phyloP scores from a whole-genome alignment of 2,113 vertebrate genomes.

The Neogale vison region DNA sequence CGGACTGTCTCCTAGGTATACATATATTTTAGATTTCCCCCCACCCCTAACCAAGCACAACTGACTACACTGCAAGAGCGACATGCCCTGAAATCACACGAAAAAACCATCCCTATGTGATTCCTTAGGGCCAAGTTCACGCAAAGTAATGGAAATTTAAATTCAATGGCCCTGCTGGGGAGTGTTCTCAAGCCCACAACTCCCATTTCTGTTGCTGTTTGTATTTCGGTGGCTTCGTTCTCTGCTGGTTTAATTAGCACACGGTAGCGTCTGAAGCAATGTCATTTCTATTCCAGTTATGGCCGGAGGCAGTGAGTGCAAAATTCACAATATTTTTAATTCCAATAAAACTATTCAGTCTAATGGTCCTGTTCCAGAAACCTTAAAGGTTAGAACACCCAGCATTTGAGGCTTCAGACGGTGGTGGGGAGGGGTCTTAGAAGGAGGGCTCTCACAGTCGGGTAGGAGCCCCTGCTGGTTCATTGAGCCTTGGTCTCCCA shows the following conservation, averaged over 20 bases:
- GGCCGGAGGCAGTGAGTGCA: constrained; percentile 37
- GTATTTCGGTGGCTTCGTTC: constrained; percentile 41
- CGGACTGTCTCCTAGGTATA: not conserved
- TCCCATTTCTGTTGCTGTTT: not conserved
- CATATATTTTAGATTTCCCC: not conserved
- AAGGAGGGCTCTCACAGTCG: not conserved
- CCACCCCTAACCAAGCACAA: not conserved
- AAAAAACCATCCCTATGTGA: constrained; percentile 26
- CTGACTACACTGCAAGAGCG: not conserved
- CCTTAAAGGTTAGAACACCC: not conserved
- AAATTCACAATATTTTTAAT: constrained; percentile 60
- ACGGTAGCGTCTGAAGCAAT: not conserved
- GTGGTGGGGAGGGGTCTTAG: not conserved
- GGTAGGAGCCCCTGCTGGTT: not conserved
- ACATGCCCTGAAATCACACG: constrained; percentile 39
- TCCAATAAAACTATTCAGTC: constrained; percentile 7
- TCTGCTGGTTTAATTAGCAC: constrained; percentile 62
- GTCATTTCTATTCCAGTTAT: constrained; percentile 20
- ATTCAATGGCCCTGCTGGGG: not conserved
- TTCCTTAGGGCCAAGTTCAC: constrained; percentile 50
- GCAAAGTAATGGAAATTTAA: constrained; percentile 67
- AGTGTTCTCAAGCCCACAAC: constrained; percentile 30
- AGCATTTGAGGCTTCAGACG: not conserved
- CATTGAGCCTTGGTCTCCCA: not conserved
- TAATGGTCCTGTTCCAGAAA: not conserved